Evolutionary conservation across 2,888 invertebrate species (phyloP).

Genomic region (Ditula angustiorana): DNA sequence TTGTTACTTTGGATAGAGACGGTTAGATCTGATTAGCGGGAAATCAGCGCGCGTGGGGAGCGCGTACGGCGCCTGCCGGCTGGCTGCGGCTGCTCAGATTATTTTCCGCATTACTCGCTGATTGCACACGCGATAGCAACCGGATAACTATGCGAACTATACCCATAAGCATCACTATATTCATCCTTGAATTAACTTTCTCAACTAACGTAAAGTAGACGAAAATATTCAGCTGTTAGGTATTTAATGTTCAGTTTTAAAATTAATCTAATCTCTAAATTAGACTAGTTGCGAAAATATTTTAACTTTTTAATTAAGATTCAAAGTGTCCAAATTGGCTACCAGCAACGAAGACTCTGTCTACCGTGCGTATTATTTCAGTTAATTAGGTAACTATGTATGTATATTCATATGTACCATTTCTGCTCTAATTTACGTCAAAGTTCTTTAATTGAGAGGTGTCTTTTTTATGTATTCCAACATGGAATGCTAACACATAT

Average conservation of each 20-base stretch:
- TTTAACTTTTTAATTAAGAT: slow-evolving; percentile 1
- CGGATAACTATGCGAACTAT: slow-evolving; percentile 23
- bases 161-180: not conserved
- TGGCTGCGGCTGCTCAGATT: slow-evolving; percentile 22
- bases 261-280: not conserved
- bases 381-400: not conserved
- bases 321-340: not conserved
- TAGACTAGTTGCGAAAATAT: not conserved
- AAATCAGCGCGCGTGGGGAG: slow-evolving; percentile 24
- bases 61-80: slow-evolving; percentile 19
- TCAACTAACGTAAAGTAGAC: not conserved
- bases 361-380: not conserved
- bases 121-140: slow-evolving; percentile 33
- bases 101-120: slow-evolving; percentile 39
- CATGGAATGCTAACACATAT: too few species aligned
- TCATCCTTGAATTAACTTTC: slow-evolving; percentile 15
- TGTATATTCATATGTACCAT: slow-evolving; percentile 2
- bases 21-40: slow-evolving; percentile 7
- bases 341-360: not conserved
- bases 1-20: slow-evolving; percentile 20
- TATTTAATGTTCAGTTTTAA: not conserved
- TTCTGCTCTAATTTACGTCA: slow-evolving; percentile 1
- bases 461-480: too few species aligned
- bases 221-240: not conserved
- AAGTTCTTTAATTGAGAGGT: slow-evolving; percentile 8